Base-by-base conservation (phyloP, 2,113 vertebrate species). In the Nipponia nippon region DNA sequence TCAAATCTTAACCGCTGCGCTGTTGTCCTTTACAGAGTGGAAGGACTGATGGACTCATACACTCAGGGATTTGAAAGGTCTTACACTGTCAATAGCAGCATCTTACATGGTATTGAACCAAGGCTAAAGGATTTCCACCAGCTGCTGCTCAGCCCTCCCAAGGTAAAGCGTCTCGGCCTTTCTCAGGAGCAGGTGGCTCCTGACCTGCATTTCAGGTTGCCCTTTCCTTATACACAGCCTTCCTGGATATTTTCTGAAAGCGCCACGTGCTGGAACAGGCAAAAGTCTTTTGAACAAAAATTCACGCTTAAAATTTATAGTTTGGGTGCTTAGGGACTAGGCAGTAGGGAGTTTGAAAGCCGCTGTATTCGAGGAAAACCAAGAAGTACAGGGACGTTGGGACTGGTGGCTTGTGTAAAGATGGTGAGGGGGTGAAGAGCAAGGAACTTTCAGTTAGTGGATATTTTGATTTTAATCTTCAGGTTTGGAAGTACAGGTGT, bases 51-150 rank as follows among this genome's bases (percentile, higher is more conserved):
- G 98, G 99, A 99, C 98, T 98, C 99, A 94, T 99, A 99, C 98
- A 99, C 99, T 99, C 99, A 99, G 99, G 99, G 99, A 98, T 99
- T 98, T 94, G 99, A 99, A 98, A 98, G 98, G 98, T 98, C 98
- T 96, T 98, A 98, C 97, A 97, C 99, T 97, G 98, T 99, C 98
- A 99, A 95, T 97, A 98, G 98, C 98, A 98, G 99, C 97, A 98
- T 99, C 97, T 96, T 99, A 75, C 98, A 98, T 16, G 99, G 99
- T 87, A 99, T 99, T 76, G 98, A 99, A 98, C 99, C 99, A 27
- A 98, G 99, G 95, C 98, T 99, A 96, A 99, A 99, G 97, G 99
- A 99, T 97, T 99, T 99, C 98, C 99, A 99, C 97, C 98, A 99
- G 94, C 98, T 99, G 87, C 99, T 99, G 91, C 99, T 99, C 97